Evolutionary conservation across 2,888 invertebrate species (phyloP).

Genomic region (Zeuzera pyrina): DNA sequence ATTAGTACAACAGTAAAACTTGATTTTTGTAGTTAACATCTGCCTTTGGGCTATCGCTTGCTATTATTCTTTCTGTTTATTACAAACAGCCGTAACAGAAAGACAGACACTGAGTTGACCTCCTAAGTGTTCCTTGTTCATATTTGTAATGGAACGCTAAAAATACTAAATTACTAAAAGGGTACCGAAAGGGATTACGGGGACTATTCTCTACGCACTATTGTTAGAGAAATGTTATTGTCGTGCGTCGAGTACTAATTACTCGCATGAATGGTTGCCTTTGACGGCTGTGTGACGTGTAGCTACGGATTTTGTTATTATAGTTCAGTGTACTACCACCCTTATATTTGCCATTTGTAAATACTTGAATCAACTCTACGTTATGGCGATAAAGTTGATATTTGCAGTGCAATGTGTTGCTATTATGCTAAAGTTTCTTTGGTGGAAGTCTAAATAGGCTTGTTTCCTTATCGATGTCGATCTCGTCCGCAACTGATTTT

Average conservation of each 20-base stretch:
- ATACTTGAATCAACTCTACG: background rate
- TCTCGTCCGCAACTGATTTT: constrained; percentile 25
- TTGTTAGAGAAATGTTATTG: constrained; percentile 44
- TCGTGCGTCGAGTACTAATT: constrained; percentile 49
- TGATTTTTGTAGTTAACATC: too few relatives aligned
- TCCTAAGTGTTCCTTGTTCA: too few relatives aligned
- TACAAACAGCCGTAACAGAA: too few relatives aligned
- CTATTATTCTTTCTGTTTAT: too few relatives aligned
- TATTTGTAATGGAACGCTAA: too few relatives aligned
- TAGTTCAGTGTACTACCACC: background rate
- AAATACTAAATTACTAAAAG: too few relatives aligned
- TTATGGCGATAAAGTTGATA: background rate
- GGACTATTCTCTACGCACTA: constrained; percentile 30
- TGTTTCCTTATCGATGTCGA: constrained; percentile 28
- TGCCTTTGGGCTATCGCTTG: too few relatives aligned
- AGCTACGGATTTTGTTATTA: constrained; percentile 16
- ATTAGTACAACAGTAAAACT: too few relatives aligned
- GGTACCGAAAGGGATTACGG: too few relatives aligned
- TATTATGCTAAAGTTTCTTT: constrained; percentile 13
- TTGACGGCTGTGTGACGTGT: constrained; percentile 32
- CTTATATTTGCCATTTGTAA: background rate
- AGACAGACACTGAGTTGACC: too few relatives aligned
- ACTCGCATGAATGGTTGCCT: constrained; percentile 41
- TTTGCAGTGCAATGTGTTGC: background rate
- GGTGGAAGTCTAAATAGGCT: constrained; percentile 21